Conservation (phyloP, 2,113 vertebrate genomes). For the Clarias magur region DNA sequence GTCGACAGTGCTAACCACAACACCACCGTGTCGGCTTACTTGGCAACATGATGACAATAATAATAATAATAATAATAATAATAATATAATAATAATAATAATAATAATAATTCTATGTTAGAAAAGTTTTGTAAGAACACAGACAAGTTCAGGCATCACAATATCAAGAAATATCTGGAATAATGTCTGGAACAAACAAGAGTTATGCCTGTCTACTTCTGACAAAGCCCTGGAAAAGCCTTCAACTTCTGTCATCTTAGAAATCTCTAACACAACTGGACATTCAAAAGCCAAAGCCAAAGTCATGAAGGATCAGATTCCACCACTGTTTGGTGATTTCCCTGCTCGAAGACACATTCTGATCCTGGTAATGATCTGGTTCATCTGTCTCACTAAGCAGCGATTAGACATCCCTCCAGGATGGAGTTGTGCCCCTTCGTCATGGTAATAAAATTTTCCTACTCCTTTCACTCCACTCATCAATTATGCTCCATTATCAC, state of each 20-base stretch:
- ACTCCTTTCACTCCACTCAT: not conserved
- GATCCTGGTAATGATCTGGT: not conserved
- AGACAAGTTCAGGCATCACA: not conserved
- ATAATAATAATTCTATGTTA: too few relatives aligned
- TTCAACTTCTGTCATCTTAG: not conserved
- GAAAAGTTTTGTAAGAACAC: not conserved
- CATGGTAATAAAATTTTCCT: not conserved
- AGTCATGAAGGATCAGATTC: not conserved
- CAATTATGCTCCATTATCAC: conserved; percentile 7
- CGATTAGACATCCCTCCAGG: not conserved
- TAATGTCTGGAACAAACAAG: not conserved
- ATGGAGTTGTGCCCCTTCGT: not conserved
- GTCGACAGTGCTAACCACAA: too few relatives aligned
- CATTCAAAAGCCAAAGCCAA: not conserved
- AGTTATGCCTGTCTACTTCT: not conserved
- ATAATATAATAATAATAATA: too few relatives aligned
- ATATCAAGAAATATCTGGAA: not conserved
- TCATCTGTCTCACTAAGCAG: not conserved
- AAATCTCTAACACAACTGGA: not conserved
- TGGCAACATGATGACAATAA: too few relatives aligned
- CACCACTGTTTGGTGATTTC: not conserved
- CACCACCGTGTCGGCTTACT: too few relatives aligned
- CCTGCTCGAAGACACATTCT: not conserved
- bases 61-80: too few relatives aligned
- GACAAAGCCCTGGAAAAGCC: not conserved